Conservation (phyloP, 2,797 vertebrate species). For the Amblyraja radiata region DNA sequence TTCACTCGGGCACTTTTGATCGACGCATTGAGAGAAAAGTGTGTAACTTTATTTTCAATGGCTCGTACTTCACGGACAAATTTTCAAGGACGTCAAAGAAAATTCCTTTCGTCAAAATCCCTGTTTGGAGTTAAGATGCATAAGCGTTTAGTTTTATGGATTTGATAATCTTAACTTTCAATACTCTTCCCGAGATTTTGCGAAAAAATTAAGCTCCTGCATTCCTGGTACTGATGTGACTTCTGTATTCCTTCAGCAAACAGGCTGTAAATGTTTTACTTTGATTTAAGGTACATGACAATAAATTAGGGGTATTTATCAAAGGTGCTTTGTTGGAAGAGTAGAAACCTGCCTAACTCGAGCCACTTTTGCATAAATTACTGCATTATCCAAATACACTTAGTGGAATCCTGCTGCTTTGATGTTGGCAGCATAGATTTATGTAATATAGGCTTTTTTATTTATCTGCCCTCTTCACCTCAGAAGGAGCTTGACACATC, state of each 20-base stretch:
- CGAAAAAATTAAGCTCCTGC: slow-evolving; percentile 16
- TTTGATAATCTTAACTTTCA: slow-evolving; percentile 34
- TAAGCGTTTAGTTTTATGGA: neutral
- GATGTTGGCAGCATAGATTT: slow-evolving; percentile 75
- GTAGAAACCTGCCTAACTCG: slow-evolving; percentile 60
- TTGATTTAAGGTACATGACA: slow-evolving; percentile 89
- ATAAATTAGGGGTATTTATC: slow-evolving; percentile 93
- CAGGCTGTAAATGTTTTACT: slow-evolving; percentile 89
- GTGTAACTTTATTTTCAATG: slow-evolving; percentile 1
- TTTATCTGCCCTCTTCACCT: slow-evolving; percentile 69
- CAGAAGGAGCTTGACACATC: slow-evolving; percentile 65
- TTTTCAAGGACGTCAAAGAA: neutral
- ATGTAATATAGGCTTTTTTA: slow-evolving; percentile 66
- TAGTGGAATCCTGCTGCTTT: slow-evolving; percentile 67
- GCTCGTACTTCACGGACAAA: neutral
- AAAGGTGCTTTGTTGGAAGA: slow-evolving; percentile 72
- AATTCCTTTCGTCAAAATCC: slow-evolving; percentile 3
- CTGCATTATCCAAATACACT: slow-evolving; percentile 75
- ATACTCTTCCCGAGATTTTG: slow-evolving; percentile 17
- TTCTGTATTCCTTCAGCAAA: slow-evolving; percentile 77
- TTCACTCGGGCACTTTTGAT: neutral
- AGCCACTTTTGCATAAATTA: slow-evolving; percentile 86
- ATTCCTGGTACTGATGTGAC: slow-evolving; percentile 35
- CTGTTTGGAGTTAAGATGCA: slow-evolving; percentile 26
- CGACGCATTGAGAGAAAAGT: neutral